These are phyloP conservation scores for Mobula hypostoma DNA, from an alignment of 2,113 vertebrate genomes.

Conservation along the genomic window DNA sequence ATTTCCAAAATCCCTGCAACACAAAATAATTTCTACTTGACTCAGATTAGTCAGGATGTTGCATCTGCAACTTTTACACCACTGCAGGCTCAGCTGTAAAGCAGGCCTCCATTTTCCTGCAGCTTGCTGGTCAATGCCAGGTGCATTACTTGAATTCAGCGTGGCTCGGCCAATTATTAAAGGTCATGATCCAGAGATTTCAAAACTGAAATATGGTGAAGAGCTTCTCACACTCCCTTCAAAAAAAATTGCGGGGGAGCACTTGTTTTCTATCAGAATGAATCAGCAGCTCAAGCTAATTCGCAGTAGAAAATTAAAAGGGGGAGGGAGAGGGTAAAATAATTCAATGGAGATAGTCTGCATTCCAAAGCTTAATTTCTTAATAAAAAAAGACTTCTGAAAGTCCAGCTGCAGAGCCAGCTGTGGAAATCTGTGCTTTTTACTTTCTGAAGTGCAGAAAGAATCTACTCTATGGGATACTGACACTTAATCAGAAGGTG, in stretches of 20 bases:
- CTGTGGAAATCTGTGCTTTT: not conserved
- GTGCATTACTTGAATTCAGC: not conserved
- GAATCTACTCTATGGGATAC: not conserved
- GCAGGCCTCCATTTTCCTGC: not conserved
- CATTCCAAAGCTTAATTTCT: not conserved
- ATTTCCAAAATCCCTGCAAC: not conserved
- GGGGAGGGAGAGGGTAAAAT: too few species aligned
- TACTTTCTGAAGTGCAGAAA: not conserved
- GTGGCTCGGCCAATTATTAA: not conserved
- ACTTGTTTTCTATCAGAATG: not conserved
- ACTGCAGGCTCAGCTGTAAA: not conserved
- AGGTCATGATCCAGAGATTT: not conserved
- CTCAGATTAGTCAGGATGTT: not conserved
- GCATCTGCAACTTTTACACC: too few species aligned
- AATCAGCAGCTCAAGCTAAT: not conserved
- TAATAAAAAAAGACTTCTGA: not conserved
- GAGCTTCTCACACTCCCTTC: not conserved
- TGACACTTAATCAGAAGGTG: not conserved
- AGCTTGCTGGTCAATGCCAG: not conserved
- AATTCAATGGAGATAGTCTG: not conserved
- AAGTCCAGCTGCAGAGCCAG: not conserved
- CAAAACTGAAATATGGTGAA: not conserved
- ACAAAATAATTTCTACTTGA: constrained; percentile 26
- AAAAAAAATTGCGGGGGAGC: not conserved
- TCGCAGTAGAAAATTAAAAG: not conserved